These are phyloP conservation scores for Sebastiscus albofasciatus DNA, from an alignment of 2,797 vertebrate species.

Conservation along the genomic window DNA sequence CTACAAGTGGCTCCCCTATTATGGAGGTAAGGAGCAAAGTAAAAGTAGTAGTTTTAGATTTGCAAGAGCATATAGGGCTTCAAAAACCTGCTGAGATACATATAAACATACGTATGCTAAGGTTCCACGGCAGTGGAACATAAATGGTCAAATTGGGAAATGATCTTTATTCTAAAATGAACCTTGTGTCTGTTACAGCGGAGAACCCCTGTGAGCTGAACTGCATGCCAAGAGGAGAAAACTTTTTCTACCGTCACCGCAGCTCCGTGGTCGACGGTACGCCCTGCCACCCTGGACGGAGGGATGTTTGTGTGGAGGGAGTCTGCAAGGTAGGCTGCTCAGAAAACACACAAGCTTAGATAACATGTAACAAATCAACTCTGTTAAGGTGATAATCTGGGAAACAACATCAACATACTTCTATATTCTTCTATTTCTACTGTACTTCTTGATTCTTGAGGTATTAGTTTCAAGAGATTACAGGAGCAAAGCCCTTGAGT, in stretches of 20 bases:
- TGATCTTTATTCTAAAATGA: neutral
- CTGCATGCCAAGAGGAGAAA: slow-evolving; percentile 97
- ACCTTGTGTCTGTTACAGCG: slow-evolving; percentile 69
- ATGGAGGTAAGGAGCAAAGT: slow-evolving; percentile 85
- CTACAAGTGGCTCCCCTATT: slow-evolving; percentile 95
- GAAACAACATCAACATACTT: neutral
- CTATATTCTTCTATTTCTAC: too few species aligned
- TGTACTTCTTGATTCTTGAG: neutral
- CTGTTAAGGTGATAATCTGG: neutral
- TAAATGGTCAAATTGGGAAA: neutral
- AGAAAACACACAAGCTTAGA: neutral
- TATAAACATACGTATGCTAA: neutral
- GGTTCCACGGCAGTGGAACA: neutral
- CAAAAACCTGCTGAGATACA: neutral
- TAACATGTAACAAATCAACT: neutral
- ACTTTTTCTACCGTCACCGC: slow-evolving; percentile 93
- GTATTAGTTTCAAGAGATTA: too few species aligned
- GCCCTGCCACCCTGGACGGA: slow-evolving; percentile 90
- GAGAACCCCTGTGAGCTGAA: slow-evolving; percentile 95
- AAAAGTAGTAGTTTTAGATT: fast-evolving
- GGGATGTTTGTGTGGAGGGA: slow-evolving; percentile 91
- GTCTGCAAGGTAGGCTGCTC: slow-evolving; percentile 86
- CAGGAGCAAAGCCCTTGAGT: too few species aligned
- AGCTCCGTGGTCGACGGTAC: slow-evolving; percentile 91
- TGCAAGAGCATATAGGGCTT: neutral